These are phyloP conservation scores for Gastracanthus pulcherrimus DNA, from an alignment of 2,888 invertebrate species.

Conservation along the genomic window DNA sequence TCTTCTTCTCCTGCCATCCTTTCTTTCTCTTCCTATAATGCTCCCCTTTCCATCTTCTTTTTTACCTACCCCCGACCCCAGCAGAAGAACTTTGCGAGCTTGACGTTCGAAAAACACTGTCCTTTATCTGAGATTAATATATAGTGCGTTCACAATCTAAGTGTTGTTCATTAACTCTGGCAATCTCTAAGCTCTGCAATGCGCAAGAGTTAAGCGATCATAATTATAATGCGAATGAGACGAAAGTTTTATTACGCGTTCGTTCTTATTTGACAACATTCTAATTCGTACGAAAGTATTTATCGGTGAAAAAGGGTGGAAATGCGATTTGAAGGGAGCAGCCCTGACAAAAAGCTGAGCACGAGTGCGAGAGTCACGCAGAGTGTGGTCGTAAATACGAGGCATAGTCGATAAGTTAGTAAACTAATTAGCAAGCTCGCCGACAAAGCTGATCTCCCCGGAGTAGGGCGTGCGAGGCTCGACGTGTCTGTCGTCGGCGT, in stretches of 20 bases:
- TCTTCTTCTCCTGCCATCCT: background rate
- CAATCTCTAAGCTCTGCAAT: background rate
- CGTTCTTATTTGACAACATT: no score
- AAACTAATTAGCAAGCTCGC: constrained; percentile 76
- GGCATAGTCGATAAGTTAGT: constrained; percentile 76
- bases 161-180: background rate
- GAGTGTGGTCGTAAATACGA: constrained; percentile 49
- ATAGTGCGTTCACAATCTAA: background rate
- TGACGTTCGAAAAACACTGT: background rate
- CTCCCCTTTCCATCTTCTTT: constrained; percentile 15
- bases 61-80: background rate
- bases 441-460: constrained; percentile 75
- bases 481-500: constrained; percentile 70
- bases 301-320: no score
- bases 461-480: constrained; percentile 59
- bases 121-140: constrained; percentile 15
- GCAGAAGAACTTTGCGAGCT: constrained; percentile 29
- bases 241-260: no score
- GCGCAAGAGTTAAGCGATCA: no score
- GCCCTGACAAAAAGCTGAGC: constrained; percentile 30
- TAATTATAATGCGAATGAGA: no score
- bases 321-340: background rate
- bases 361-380: constrained; percentile 55
- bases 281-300: no score
- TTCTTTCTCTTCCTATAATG: constrained; percentile 36